Base-by-base conservation (phyloP, 2,888 invertebrate genomes). In the Ormyrus thymus region DNA sequence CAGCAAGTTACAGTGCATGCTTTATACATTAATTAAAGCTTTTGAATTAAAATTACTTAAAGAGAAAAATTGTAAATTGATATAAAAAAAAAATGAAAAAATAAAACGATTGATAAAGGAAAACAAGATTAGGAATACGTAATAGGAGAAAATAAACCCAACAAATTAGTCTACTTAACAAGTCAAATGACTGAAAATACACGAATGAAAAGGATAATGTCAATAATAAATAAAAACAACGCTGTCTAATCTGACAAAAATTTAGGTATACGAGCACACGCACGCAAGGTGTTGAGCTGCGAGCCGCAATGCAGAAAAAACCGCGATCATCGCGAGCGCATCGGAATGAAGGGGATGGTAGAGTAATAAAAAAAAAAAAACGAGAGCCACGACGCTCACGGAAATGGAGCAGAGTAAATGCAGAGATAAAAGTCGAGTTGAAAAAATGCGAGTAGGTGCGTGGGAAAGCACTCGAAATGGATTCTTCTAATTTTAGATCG, bases 401-500 rank as follows among this genome's bases (percentile, higher is more conserved):
- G 65, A 50, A 65, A 65, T 29, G 65, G 51, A 50, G 8, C 51
- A 51, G 50, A 6, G 29, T 15, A 10, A 7, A 55, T 13, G 0
- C 8, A 29, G 9, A 29, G 11, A 51, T 11, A 29, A 8, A 51
- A n/a, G n/a, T 43, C 7, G 65, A 13, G 15, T 50, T 13, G n/a
- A 64, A 64, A 48, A n/a, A 64, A 15, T 50, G 13, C 50, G 46
- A 13, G 48, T n/a, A 6, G 13, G 1, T 43, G 68, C 46, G n/a
- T 58, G 15, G 3, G 58, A 29, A n/a, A 62, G 48, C 43, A 46
- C 64, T 11, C 55, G 15, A 11, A 62, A 50, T 55, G 62, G 46
- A 64, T 64, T 51, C 64, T 56, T 62, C 76, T 76, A 76, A 76
- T 76, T 76, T 76, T 76, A 76, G 76, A 70, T 8, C 56, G n/a